Conservation (phyloP, 2,888 invertebrate genomes). For the Dolichomitus sp. region DNA sequence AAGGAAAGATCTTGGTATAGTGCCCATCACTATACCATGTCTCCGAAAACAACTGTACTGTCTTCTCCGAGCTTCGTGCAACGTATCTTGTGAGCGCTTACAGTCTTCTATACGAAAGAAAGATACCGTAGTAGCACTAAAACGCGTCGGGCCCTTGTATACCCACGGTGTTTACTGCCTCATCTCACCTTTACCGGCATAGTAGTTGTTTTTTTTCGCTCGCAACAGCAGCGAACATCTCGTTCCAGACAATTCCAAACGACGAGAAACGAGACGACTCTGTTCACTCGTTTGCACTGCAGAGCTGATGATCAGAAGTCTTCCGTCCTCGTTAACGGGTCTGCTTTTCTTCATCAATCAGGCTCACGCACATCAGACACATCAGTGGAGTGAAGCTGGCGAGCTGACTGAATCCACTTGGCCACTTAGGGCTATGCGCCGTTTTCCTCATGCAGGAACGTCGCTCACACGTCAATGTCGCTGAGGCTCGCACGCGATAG, state of each 20-base stretch:
- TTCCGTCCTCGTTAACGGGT: conserved; percentile 24
- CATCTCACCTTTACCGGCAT: conserved; percentile 29
- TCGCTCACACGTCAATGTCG: conserved; percentile 55
- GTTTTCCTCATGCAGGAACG: conserved; percentile 23
- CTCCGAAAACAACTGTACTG: neutral
- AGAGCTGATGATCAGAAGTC: neutral
- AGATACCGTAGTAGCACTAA: conserved; percentile 50
- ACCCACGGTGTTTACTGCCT: conserved; percentile 74
- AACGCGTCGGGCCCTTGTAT: conserved; percentile 52
- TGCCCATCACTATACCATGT: neutral
- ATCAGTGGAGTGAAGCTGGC: neutral
- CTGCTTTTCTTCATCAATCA: conserved; percentile 41
- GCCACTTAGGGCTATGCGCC: neutral
- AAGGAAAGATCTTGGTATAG: too few species aligned
- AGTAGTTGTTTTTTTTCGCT: neutral
- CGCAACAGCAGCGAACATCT: neutral
- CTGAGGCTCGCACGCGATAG: neutral
- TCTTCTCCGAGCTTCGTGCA: neutral
- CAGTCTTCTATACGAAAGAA: conserved; percentile 15
- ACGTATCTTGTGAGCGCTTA: neutral
- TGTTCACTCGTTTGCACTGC: neutral
- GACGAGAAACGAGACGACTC: conserved; percentile 27
- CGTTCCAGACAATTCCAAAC: conserved; percentile 16
- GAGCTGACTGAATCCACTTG: neutral
- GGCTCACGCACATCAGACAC: conserved; percentile 15